phyloP scores from a whole-genome alignment of 2,797 vertebrate genomes.

The Podarcis siculus region DNA sequence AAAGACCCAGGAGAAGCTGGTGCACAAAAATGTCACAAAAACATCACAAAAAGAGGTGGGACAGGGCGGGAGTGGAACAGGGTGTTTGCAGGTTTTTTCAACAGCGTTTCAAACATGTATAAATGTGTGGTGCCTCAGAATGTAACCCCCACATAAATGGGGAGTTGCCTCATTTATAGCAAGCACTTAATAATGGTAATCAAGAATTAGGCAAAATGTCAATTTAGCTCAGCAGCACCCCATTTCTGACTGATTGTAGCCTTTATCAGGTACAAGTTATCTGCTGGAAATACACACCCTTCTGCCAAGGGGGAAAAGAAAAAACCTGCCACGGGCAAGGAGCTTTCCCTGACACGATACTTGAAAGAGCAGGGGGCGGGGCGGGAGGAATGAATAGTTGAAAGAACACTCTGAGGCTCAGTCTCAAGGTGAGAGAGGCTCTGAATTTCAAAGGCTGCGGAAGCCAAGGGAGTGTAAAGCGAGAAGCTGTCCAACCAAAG shows the following conservation, averaged over 20 bases:
- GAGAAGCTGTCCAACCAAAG: neutral
- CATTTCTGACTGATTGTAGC: neutral
- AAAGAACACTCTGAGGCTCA: neutral
- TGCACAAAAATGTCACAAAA: no score
- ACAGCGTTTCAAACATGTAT: no score
- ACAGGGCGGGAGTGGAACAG: no score
- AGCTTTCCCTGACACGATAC: neutral
- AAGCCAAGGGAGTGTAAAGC: slow-evolving; percentile 6
- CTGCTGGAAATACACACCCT: neutral
- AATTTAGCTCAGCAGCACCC: neutral
- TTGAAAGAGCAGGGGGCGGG: neutral
- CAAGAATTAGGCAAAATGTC: neutral
- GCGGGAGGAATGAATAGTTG: neutral
- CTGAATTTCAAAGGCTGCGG: slow-evolving; percentile 21
- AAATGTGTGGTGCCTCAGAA: neutral
- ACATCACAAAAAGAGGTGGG: no score
- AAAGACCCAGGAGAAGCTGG: no score
- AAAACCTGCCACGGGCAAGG: neutral
- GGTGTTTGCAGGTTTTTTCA: no score
- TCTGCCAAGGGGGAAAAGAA: neutral
- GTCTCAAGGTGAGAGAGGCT: neutral
- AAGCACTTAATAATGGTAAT: neutral
- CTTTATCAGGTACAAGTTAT: neutral
- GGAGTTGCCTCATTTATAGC: neutral
- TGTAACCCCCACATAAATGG: no score